Conservation (phyloP, 2,113 vertebrate genomes). For the Colossoma macropomum region DNA sequence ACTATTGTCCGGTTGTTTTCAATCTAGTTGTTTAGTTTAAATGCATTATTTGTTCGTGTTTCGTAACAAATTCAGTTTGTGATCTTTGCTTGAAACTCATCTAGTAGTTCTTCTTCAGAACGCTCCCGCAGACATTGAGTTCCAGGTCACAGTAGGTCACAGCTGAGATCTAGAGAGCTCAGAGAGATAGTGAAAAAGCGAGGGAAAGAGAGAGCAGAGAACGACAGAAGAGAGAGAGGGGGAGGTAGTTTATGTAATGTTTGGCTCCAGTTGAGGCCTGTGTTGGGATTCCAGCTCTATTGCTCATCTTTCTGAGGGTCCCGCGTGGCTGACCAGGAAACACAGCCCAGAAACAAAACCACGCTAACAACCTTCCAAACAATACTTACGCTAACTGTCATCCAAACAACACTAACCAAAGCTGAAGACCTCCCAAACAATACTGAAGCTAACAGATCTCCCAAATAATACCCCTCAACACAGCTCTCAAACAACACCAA, state of each 20-base stretch:
- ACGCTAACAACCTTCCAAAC: background rate
- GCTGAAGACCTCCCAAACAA: background rate
- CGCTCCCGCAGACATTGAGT: too few relatives aligned
- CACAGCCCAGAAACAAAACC: conserved; percentile 33
- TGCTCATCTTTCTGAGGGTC: conserved; percentile 60
- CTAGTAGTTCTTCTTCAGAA: background rate
- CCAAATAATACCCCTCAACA: too few relatives aligned
- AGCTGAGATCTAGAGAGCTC: conserved; percentile 40
- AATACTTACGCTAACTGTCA: background rate
- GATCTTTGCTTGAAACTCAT: too few relatives aligned
- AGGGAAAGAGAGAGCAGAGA: background rate
- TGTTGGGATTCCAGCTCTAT: conserved; percentile 57
- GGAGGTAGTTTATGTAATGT: conserved; percentile 62
- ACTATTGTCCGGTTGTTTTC: too few relatives aligned
- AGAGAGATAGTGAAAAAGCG: background rate
- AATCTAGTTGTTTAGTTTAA: too few relatives aligned
- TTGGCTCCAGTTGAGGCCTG: conserved; percentile 53
- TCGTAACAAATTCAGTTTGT: too few relatives aligned
- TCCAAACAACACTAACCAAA: too few relatives aligned
- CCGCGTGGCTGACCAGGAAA: conserved; percentile 49
- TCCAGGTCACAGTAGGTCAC: conserved; percentile 18
- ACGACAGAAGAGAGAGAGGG: conserved; percentile 20
- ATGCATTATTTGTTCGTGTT: too few relatives aligned
- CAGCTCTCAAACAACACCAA: too few relatives aligned
- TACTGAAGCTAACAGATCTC: too few relatives aligned